Base-by-base conservation (phyloP, 30 jellyfish, hydroid and myxozoan genomes). In the Rhopilema esculentum region DNA sequence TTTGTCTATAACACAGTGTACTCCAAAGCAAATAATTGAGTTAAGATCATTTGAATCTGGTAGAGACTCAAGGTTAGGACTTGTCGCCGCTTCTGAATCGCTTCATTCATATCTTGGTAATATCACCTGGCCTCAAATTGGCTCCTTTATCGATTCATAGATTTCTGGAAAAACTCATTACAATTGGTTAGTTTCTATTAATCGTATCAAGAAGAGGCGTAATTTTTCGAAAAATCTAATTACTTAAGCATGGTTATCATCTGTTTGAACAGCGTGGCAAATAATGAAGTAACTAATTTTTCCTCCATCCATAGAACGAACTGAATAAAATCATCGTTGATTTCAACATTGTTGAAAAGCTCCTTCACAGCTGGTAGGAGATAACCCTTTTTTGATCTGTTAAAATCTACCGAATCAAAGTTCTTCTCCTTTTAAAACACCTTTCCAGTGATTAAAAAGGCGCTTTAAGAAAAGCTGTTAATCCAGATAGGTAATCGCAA, bases 41-140 rank as follows among this genome's bases (percentile, higher is more conserved):
- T 67, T 67, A 21, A 67, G 49, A n/a, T 67, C 49, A 32, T 67
- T 20, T 67, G 78, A 67, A 67, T 67, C 78, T 25, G 22, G 28
- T 48, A 49, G 85, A 28, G 85, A 31, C 57, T 49, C 71, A 74
- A 26, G 71, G 49, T 31, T n/a, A 49, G 63, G 69, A 74, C 30
- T 30, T n/a, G 85, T 74, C 85, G 85, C 85, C 85, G 51, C 15
- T 22, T 1, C 71, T 74, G 71, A 74, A 74, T 74, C 40, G 49
- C 70, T 25, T 74, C 85, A 32, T 31, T 74, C 70, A 74, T 74
- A 74, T 74, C 85, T 74, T 33, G 71, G 40, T 28, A 74, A 33
- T 74, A 74, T 74, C 85, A 74, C 85, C 85, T 74, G 85, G 85
- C 85, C 85, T 74, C 85, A 74, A 74, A 74, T 74, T 74, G 69